Base-by-base conservation (phyloP, 2,888 invertebrate species). In the Caenorhabditis becei region DNA sequence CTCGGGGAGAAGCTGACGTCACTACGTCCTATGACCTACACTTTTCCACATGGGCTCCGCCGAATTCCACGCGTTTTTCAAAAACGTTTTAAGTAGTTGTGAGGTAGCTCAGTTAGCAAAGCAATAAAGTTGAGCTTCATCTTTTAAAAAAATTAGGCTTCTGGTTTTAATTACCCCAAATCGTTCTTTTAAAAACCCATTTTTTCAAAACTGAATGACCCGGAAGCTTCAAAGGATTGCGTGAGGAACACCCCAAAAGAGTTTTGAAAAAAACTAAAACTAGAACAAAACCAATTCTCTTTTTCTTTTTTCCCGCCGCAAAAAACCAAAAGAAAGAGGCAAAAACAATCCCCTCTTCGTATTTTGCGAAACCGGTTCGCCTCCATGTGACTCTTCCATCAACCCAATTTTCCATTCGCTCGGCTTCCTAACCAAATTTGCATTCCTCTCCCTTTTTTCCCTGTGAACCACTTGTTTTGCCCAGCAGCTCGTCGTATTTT, bases 21-120 rank as follows among this genome's bases (percentile, higher is more conserved):
- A 66, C 32, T 14, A 44, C 32, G 66, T 66, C 66, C 66, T 56
- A 51, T 66, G 66, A 66, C 66, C 41, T 26, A 23, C n/a, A 32
- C 32, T 35, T n/a, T 35, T 20, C 11, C 32, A n/a, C 18, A 41
- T 66, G 56, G 65, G 47, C n/a, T n/a, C 20, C 2, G 18, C n/a
- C n/a, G 18, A n/a, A 18, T 47, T 18, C 20, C 3, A 18, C n/a
- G 20, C n/a, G 3, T 47, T 18, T 47, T 47, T 35, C 35, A 35
- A 35, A 35, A n/a, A n/a, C n/a, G 35, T 35, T 35, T 35, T 35
- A 5, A 5, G 35, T 10, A 35, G n/a, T n/a, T n/a, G n/a, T n/a
- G n/a, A n/a, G n/a, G n/a, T n/a, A n/a, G n/a, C n/a, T n/a, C n/a
- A n/a, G n/a, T n/a, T n/a, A n/a, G n/a, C n/a, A n/a, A n/a, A n/a